Base-by-base conservation (phyloP, 2,888 invertebrate species). In the Athripsodes cinereus region DNA sequence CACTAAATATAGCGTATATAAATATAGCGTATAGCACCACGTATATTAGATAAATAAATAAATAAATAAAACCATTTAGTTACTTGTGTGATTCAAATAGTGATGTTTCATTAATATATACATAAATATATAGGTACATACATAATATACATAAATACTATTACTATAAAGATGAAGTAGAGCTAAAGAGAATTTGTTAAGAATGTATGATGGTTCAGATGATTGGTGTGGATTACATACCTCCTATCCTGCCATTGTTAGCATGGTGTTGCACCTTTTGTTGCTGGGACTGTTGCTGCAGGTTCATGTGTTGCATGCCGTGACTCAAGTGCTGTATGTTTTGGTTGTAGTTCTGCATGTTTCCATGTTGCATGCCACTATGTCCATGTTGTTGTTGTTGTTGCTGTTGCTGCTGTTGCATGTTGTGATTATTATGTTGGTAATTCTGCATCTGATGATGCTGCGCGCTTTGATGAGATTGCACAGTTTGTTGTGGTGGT, bases 301-400 rank as follows among this genome's bases (percentile, higher is more conserved):
- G 13, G 13, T 40, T 40, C 40, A 40, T 40, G 13, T 40, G 3
- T 5, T 40, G 40, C 40, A 40, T 40, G 13, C 40, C 40, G 40
- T 40, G 40, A 40, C 40, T 40, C 21, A 48, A 19, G 26, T 54
- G 47, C 16, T 46, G 47, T 8, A 34, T 49, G 21, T 50, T 26
- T 16, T 47, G 47, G 13, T 40, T 40, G 40, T 40, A 40, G 16
- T 40, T 40, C 31, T 53, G 54, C 34, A 55, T 55, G 19, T 26
- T 18, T 22, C 16, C 21, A 11, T 22, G 22, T 26, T 50, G 50
- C 50, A 50, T 22, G 2, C n/a, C 50, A 8, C 10, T 6, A n/a
- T n/a, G n/a, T 3, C 20, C 21, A 6, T 20, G 48, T n/a, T 70
- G 62, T 65, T 72, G 71, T 63, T 72, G 72, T 64, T 71, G 69